Evolutionary conservation across 2,113 vertebrate species (phyloP), one percentile per base, ranked within the genome.

Genomic region (Podarcis raffonei): DNA sequence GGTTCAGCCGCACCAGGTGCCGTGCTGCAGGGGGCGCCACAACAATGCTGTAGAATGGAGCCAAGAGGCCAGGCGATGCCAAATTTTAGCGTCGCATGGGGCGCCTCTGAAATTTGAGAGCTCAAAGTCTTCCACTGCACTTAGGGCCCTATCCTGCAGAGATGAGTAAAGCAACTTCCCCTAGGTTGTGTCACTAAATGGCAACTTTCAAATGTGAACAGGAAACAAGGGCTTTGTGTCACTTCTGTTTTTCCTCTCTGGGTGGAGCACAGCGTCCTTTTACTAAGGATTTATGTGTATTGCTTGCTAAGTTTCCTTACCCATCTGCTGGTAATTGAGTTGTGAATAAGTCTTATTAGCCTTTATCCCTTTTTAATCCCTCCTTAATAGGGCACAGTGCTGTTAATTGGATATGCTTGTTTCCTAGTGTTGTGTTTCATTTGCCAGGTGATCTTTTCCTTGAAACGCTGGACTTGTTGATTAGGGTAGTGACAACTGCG

Each of bases 331-430:
- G 42, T 72, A 72, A 72, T 74, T 42, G 68, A 84, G 83, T 84
- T 84, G 68, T 57, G 32, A 84, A 72, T 84, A 84, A 84, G 30
- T 53, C 42, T 35, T 57, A 84, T 57, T 72, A 81, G 68, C 32
- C 30, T 5, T 53, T 84, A 72, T 72, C 42, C 30, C 30, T 32
- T 72, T 84, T 72, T 84, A 72, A 72, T 72, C 68, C 30, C 42
- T 53, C 66, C 83, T 84, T 84, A 72, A 72, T 74, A 84, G 82
- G 65, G 27, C 62, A n/a, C 27, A 53, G 68, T 71, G 39, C 39
- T 53, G 42, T 42, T 74, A 84, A 74, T 84, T 84, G 69, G 83
- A 84, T 74, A 27, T 84, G 42, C 83, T 84, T 74, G 42, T 15
- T 83, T 68, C 65, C 65, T 69, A 15, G 69, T 42, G 39, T 39